phyloP scores from a whole-genome alignment of 2,113 vertebrate species.

The Girardinichthys multiradiatus region DNA sequence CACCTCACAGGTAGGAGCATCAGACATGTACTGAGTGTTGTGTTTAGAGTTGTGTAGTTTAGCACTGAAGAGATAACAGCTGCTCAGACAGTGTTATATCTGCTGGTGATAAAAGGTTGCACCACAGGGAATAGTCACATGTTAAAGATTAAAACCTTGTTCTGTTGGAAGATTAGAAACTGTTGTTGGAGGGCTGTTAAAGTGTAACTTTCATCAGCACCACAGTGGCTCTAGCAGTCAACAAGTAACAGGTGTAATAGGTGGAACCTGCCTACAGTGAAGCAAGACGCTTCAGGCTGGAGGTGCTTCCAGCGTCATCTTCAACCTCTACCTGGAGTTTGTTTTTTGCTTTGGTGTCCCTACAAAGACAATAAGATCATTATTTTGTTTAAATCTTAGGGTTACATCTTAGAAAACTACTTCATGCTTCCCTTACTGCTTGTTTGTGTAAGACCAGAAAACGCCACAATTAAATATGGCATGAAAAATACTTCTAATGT shows the following conservation, averaged over 20 bases:
- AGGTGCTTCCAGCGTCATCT: conserved; percentile 6
- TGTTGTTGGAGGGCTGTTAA: conserved; percentile 11
- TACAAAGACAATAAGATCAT: neutral
- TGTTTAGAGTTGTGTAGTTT: neutral
- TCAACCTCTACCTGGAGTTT: rapidly evolving
- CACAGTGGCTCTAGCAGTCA: conserved; percentile 13
- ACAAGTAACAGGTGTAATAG: conserved; percentile 62
- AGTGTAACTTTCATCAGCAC: conserved; percentile 32
- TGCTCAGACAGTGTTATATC: neutral
- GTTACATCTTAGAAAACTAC: neutral
- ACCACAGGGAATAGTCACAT: neutral
- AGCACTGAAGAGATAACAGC: neutral
- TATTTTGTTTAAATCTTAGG: neutral
- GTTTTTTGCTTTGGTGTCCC: neutral
- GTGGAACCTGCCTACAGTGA: conserved; percentile 38
- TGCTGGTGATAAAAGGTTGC: neutral
- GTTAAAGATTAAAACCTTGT: neutral
- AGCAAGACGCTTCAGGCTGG: neutral
- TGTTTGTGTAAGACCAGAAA: neutral
- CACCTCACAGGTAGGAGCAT: conserved; percentile 50
- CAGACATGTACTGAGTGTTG: neutral
- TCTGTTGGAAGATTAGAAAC: neutral
- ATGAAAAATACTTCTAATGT: neutral
- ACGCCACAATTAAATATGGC: neutral
- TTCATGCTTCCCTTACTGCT: neutral